Conservation (phyloP, 1,140 invertebrate species). For the Diorhabda sublineata region DNA sequence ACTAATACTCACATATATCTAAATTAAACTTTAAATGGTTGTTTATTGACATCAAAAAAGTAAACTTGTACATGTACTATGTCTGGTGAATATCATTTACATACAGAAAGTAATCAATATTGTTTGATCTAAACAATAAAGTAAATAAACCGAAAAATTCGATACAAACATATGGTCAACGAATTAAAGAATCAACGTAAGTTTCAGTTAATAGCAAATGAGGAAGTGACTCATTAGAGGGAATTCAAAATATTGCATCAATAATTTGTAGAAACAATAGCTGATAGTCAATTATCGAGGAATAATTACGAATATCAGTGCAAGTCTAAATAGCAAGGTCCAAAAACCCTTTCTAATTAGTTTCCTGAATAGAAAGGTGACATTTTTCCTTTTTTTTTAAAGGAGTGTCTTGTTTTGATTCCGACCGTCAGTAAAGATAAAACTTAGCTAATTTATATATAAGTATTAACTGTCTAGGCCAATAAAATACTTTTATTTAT, state of each 20-base stretch:
- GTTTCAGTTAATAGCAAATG: constrained; percentile 13
- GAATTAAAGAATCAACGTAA: constrained; percentile 8
- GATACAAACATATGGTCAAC: constrained; percentile 13
- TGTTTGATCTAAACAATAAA: not conserved
- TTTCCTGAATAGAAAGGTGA: not conserved
- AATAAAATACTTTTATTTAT: not conserved
- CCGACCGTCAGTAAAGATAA: not conserved
- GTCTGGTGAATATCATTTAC: not conserved
- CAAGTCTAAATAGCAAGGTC: too few relatives aligned
- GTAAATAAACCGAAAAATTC: constrained; percentile 6
- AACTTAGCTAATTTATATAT: not conserved
- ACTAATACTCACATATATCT: too few relatives aligned
- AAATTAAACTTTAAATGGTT: too few relatives aligned
- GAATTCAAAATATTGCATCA: not conserved
- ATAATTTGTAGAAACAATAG: too few relatives aligned
- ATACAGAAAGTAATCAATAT: not conserved
- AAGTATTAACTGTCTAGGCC: not conserved
- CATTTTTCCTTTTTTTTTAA: not conserved
- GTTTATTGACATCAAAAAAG: too few relatives aligned
- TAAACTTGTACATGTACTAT: too few relatives aligned
- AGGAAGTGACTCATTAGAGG: constrained; percentile 30
- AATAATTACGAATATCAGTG: too few relatives aligned
- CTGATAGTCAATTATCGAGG: too few relatives aligned
- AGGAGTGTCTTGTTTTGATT: constrained; percentile 2
- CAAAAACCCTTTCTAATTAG: not conserved